Evolutionary conservation across 2,888 invertebrate genomes (phyloP), one percentile per base, ranked within the genome.

Genomic region (Allygus modestus): DNA sequence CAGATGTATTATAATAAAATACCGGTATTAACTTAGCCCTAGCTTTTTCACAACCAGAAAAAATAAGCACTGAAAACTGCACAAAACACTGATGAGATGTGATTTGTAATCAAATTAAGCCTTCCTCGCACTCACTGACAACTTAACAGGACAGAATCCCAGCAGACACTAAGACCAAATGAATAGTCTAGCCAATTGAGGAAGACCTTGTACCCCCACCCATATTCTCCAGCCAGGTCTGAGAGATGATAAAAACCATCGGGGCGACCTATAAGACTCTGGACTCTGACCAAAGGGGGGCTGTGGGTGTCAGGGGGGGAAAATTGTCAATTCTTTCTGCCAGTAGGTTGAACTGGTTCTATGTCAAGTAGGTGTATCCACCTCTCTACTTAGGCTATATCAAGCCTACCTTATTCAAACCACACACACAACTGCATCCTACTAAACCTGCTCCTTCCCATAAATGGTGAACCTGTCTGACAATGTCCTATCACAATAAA

Each of bases 171-270:
- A 83, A 83, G 75, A 33, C 54, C 75, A 75, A 75, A 83, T 73
- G 75, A 83, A 83, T 83, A 58, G 75, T 33, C 83, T 75, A 58
- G 83, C 46, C 75, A 54, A 75, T 83, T 75, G 37, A 75, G 75
- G 83, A 83, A 75, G 83, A 83, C 83, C 83, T 83, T 83, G 83
- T 83, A 75, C 41, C 73, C 83, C 83, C 83, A 75, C 83, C 83
- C 41, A 75, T 83, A 58, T 37, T 33, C 73, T 83, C 82, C 75
- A 83, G 83, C 83, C 75, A 75, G 51, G 75, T 75, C 58, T 75
- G 37, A 73, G 28, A 82, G 73, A 75, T 37, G 75, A 75, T 82
- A 69, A 83, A 75, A 83, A 73, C 51, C 69, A 69, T 58, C 28
- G 83, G 83, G 75, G 75, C 75, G 75, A 83, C 83, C 83, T 58